Percentiles rank a stretch among this genome's conserved stretches.
phyloP scores from a whole-genome alignment of 2,797 vertebrate genomes.

The Gymnoscopelus braueri region DNA sequence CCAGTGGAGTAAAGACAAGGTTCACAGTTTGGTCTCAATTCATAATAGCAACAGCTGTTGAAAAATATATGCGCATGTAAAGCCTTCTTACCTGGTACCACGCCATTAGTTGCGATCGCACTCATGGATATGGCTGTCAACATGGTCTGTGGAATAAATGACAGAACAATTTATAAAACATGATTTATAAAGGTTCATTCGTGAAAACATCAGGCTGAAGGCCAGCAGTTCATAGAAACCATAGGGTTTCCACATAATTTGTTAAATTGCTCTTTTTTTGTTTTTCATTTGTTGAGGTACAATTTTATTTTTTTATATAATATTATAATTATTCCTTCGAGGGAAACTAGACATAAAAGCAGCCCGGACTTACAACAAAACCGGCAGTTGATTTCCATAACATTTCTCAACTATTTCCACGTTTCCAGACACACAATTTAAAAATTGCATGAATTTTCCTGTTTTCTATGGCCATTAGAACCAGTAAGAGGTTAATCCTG shows the following conservation, averaged over 20 bases:
- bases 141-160: slow-evolving; percentile 86
- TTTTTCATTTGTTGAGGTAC: no score
- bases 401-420: no score
- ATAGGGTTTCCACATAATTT: not conserved
- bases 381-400: no score
- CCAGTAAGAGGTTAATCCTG: slow-evolving; percentile 25
- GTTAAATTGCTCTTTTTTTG: no score
- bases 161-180: not conserved
- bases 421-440: not conserved
- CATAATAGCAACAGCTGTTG: not conserved
- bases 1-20: not conserved
- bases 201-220: not conserved
- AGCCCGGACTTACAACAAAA: not conserved
- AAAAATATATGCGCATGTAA: not conserved
- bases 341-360: not conserved
- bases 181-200: no score
- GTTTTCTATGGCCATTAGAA: slow-evolving; percentile 13
- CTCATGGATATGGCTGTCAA: slow-evolving; percentile 99
- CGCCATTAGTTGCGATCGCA: slow-evolving; percentile 96
- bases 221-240: not conserved
- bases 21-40: not conserved
- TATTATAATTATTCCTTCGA: not conserved
- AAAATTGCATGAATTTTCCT: slow-evolving; percentile 5
- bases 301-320: not conserved
- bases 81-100: slow-evolving; percentile 90